Evolutionary conservation across 2,888 invertebrate genomes (phyloP).

Genomic region (Stenurella melanura): DNA sequence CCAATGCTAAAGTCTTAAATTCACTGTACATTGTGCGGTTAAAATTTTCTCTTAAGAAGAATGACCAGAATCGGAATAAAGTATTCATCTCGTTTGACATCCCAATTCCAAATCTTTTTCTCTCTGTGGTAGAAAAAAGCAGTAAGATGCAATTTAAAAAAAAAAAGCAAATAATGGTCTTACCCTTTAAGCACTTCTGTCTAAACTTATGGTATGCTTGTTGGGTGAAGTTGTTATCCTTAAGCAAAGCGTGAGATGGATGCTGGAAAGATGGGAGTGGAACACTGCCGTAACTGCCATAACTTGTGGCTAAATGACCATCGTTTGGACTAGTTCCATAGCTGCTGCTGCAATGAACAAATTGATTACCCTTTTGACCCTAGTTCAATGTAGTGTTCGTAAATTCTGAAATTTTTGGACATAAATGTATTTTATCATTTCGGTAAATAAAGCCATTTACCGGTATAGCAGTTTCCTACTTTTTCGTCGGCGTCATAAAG

Average conservation of each 20-base stretch:
- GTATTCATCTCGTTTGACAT: conserved; percentile 99
- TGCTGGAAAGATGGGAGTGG: conserved; percentile 96
- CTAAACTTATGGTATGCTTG: conserved; percentile 98
- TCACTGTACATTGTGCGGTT: conserved; percentile 99
- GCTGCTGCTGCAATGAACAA: conserved; percentile 78
- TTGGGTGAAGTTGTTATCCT: conserved; percentile 98
- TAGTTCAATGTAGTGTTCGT: too few species aligned
- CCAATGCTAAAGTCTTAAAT: conserved; percentile 92
- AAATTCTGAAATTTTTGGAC: too few species aligned
- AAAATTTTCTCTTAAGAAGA: conserved; percentile 98
- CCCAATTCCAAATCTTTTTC: conserved; percentile 93
- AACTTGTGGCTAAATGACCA: conserved; percentile 80
- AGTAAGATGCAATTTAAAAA: conserved; percentile 5
- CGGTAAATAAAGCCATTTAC: too few species aligned
- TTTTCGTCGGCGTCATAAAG: too few species aligned
- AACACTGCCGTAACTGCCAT: conserved; percentile 86
- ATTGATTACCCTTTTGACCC: neutral
- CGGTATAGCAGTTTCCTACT: too few species aligned
- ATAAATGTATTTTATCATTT: too few species aligned
- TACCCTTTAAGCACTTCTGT: conserved; percentile 93
- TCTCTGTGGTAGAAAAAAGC: conserved; percentile 79
- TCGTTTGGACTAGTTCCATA: conserved; percentile 85
- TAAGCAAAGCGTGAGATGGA: conserved; percentile 94
- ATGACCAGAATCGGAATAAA: conserved; percentile 99
- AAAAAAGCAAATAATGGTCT: conserved; percentile 30